Evolutionary conservation across 2,113 vertebrate genomes (phyloP).

Genomic region (human (Homo sapiens)): GRCh38 chr2:221261501-221262000

Average conservation of each 20-base stretch:
- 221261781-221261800: accelerated
- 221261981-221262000: neutral
- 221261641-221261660: neutral
- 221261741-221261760: neutral
- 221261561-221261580: neutral
- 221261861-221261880: neutral
- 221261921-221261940: neutral
- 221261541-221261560: neutral
- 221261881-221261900: neutral
- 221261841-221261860: neutral
- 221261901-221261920: neutral
- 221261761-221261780: neutral
- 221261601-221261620: neutral
- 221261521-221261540: neutral
- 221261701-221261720: neutral
- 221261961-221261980: neutral
- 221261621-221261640: neutral
- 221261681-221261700: neutral
- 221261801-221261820: neutral
- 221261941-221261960: accelerated
- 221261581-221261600: neutral
- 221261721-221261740: neutral
- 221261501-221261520: neutral
- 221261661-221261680: neutral
- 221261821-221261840: neutral